Evolutionary conservation across 2,888 invertebrate genomes (phyloP).

Genomic region (Morinoia aosen): DNA sequence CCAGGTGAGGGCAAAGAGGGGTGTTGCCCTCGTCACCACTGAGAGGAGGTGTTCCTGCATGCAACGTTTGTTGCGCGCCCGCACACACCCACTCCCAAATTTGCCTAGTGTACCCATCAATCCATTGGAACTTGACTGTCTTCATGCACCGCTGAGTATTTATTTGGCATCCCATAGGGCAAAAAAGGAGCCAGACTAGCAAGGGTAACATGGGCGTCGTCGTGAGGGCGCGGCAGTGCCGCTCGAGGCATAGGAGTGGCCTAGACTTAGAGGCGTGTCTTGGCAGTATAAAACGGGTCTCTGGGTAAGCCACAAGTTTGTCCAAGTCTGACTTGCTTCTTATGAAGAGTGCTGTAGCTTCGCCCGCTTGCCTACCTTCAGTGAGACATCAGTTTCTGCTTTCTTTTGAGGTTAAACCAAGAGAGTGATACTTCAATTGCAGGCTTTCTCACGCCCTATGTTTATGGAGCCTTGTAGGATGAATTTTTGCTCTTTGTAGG

Average conservation of each 20-base stretch:
- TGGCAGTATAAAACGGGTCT: background rate
- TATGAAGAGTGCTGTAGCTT: conserved; percentile 16
- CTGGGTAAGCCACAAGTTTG: conserved; percentile 16
- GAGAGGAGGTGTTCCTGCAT: background rate
- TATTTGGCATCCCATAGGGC: background rate
- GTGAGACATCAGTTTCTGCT: background rate
- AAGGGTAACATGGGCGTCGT: conserved; percentile 31
- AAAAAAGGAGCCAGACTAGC: background rate
- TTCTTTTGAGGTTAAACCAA: background rate
- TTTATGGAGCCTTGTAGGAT: background rate
- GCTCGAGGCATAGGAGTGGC: conserved; percentile 37
- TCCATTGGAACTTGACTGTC: background rate
- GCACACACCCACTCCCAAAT: background rate
- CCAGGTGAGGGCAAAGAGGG: conserved; percentile 49
- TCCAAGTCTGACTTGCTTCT: background rate
- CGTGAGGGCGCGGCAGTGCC: conserved; percentile 18
- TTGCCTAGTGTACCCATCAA: background rate
- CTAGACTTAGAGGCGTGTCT: conserved; percentile 12
- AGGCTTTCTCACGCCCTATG: background rate
- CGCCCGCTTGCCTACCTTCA: background rate
- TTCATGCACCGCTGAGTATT: background rate
- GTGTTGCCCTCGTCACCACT: conserved; percentile 19
- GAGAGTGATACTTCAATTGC: background rate
- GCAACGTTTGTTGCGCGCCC: conserved; percentile 25
- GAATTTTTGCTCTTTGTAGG: background rate